Conservation (phyloP, 2,113 vertebrate species). For the Ceratotherium simum region DNA sequence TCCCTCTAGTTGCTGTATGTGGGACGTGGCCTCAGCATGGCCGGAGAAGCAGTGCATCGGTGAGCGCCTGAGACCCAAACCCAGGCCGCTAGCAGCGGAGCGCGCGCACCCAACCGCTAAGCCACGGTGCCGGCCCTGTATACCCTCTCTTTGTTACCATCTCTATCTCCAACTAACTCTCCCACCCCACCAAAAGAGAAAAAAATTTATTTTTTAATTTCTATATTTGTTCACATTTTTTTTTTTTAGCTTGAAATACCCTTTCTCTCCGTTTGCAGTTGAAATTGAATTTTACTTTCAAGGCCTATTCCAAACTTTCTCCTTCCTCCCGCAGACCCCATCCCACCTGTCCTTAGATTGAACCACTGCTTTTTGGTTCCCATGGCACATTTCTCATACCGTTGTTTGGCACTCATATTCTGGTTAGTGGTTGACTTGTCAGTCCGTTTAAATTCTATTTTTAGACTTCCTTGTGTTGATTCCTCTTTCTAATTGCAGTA, state of each 20-base stretch:
- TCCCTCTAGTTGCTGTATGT: no score
- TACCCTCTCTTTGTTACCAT: not conserved
- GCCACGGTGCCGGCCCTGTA: not conserved
- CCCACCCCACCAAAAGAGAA: not conserved
- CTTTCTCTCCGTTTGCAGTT: constrained; percentile 21
- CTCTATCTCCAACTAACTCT: not conserved
- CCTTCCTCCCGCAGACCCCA: not conserved
- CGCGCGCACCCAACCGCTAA: no score
- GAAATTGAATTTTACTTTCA: constrained; percentile 31
- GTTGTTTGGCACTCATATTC: not conserved
- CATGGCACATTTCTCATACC: not conserved
- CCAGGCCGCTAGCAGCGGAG: no score
- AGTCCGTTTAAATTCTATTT: constrained; percentile 15
- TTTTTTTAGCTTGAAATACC: not conserved
- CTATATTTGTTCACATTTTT: not conserved
- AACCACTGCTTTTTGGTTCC: not conserved
- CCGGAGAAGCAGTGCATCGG: no score
- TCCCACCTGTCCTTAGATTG: not conserved
- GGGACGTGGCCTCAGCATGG: no score
- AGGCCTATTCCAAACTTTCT: not conserved
- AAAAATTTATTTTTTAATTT: not conserved
- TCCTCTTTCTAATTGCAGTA: not conserved
- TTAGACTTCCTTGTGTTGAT: constrained; percentile 26
- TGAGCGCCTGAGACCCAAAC: no score
- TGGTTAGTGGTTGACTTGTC: not conserved